Conservation (phyloP, 2,888 invertebrate genomes). For the Marronus borbonicus region DNA sequence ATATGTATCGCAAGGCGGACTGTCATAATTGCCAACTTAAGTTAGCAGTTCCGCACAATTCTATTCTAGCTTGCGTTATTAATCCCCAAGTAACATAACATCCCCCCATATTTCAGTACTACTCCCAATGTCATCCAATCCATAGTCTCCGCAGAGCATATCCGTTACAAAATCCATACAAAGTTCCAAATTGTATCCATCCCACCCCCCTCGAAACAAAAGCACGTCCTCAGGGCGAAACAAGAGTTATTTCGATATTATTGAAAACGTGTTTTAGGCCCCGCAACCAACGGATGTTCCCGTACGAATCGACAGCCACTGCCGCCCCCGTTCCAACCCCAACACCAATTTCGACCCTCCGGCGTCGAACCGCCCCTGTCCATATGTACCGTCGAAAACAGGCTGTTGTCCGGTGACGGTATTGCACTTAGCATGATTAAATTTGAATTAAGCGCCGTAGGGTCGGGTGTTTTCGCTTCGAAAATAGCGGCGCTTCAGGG, state of each 20-base stretch:
- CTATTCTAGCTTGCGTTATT: too few relatives aligned
- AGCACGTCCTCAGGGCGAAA: slow-evolving; percentile 13
- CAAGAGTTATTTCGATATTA: slow-evolving; percentile 37
- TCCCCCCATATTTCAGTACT: too few relatives aligned
- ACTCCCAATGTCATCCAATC: too few relatives aligned
- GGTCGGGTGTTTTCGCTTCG: slow-evolving; percentile 18
- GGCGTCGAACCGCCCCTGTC: neutral
- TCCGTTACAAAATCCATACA: slow-evolving; percentile 1
- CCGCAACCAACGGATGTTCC: slow-evolving; percentile 16
- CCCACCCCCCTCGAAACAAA: too few relatives aligned
- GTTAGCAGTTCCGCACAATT: too few relatives aligned
- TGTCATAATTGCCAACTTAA: too few relatives aligned
- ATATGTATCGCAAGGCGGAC: too few relatives aligned
- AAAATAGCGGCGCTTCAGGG: neutral
- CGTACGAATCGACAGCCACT: slow-evolving; percentile 1
- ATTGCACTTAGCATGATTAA: slow-evolving; percentile 43
- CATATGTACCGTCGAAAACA: slow-evolving; percentile 10
- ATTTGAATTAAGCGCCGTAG: slow-evolving; percentile 36
- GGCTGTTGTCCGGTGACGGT: slow-evolving; percentile 31
- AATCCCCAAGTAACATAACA: too few relatives aligned
- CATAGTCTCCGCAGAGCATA: too few relatives aligned
- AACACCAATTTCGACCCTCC: neutral
- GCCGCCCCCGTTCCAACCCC: neutral
- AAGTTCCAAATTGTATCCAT: neutral
- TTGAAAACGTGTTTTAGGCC: slow-evolving; percentile 28